These are phyloP conservation scores for Pseudomugil gertrudae DNA, from an alignment of 2,797 vertebrate genomes.

Conservation along the genomic window DNA sequence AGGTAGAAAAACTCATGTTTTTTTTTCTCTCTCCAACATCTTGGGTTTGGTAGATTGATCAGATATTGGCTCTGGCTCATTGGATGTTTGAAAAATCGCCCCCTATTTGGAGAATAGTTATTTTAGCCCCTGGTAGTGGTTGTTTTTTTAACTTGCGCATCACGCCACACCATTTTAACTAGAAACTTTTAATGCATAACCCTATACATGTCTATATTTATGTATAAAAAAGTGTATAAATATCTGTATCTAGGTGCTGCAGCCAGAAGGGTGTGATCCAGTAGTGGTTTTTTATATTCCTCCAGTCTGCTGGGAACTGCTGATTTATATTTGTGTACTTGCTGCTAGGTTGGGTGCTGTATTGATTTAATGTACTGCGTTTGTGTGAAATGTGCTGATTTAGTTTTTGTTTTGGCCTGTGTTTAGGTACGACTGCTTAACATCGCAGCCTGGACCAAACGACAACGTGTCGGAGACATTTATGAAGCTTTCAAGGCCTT, in stretches of 20 bases:
- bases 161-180: not conserved
- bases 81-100: not conserved
- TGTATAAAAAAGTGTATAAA: not conserved
- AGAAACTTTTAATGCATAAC: not conserved
- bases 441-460: conserved; percentile 61
- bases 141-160: not conserved
- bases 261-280: not conserved
- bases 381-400: conserved; percentile 1
- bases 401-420: conserved; percentile 8
- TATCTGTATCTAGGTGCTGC: not conserved
- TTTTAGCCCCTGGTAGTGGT: not conserved
- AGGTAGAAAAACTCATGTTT: not conserved
- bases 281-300: not conserved
- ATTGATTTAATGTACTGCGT: conserved; percentile 43
- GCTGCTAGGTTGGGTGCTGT: not conserved
- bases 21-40: too few relatives aligned
- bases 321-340: conserved; percentile 27
- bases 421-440: conserved; percentile 59
- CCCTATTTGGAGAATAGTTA: not conserved
- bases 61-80: not conserved
- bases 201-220: not conserved
- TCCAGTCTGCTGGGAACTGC: conserved; percentile 1
- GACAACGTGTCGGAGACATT: conserved; percentile 68
- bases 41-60: not conserved
- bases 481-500: conserved; percentile 82